Evolutionary conservation across 2,797 vertebrate species (phyloP), one percentile per base, ranked within the genome.

Genomic region (Brachyrhaphis roseni): DNA sequence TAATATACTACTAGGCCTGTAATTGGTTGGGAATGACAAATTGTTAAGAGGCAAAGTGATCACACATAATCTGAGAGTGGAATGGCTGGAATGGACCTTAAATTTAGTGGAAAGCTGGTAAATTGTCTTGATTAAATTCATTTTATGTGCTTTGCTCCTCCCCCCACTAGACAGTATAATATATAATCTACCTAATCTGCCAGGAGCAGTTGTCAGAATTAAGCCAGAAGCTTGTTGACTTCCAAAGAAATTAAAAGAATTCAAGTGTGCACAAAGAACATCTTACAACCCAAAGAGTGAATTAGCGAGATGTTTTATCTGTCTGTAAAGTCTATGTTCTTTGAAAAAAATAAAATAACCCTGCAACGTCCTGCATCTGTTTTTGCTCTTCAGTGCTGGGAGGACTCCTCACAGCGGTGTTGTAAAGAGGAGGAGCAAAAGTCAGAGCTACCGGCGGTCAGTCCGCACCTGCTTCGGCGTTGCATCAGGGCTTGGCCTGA

Each of bases 391-490:
- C 84, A 96, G 95, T 75, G 74, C 49, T 20, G 66, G 6, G 15
- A 87, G 46, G 79, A 95, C 95, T 41, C 94, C 95, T 3, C 74
- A 74, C 12, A 75, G 72, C 71, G 81, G 84, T 34, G 82, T 76
- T 31, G 5, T 83, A 13, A 79, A 92, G 49, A 87, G 90, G 72
- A 89, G 83, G 59, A 94, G 93, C 41, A 93, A 90, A 82, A 91
- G 80, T 10, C 91, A 90, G 79, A 94, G 93, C 74, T 95, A 92
- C 79, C 84, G 91, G 1, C 89, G 72, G 77, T 94, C 94, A 0
- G 88, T 91, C 57, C 93, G 93, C 43, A 95, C 93, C 87, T 89
- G 90, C 82, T 20, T 94, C 3, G 91, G 93, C 5, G 89, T 88
- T 0, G 76, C 87, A 0, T 95, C 94, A 0, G 86, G 90, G 18